Percentiles rank a stretch among this genome's conserved stretches.
Conservation (phyloP, 2,113 vertebrate genomes). For the Gopherus flavomarginatus region DNA sequence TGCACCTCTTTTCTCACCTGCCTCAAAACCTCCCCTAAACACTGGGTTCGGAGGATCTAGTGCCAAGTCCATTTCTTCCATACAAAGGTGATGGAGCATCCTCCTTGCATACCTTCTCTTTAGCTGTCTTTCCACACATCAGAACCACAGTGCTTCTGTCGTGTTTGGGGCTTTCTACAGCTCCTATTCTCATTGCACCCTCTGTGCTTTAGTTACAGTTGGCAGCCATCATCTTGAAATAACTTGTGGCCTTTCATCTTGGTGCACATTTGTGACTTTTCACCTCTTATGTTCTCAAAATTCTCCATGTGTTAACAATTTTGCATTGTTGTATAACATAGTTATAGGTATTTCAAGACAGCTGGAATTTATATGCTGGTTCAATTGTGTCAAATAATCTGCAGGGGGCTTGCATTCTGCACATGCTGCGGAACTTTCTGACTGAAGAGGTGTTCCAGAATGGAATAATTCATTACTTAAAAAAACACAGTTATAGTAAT, state of each 20-base stretch:
- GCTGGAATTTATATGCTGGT: not conserved
- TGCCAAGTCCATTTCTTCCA: not conserved
- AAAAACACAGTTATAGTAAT: conserved; percentile 56
- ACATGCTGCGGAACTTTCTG: conserved; percentile 65
- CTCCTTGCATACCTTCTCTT: not conserved
- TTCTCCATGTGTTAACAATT: not conserved
- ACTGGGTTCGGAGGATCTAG: not conserved
- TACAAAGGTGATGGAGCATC: not conserved
- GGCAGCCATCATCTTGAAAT: not conserved
- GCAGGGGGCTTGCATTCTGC: conserved; percentile 61
- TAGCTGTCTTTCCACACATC: not conserved
- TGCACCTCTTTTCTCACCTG: not conserved
- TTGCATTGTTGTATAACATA: not conserved
- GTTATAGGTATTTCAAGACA: not conserved
- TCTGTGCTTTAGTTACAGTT: not conserved
- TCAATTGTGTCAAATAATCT: not conserved
- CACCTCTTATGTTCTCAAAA: not conserved
- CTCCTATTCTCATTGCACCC: not conserved
- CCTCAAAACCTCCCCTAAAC: not conserved
- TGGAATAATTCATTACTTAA: conserved; percentile 47
- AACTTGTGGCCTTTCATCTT: not conserved
- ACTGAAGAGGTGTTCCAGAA: conserved; percentile 52
- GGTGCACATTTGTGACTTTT: not conserved
- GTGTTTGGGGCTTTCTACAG: not conserved
- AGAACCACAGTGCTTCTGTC: not conserved